Base-by-base conservation (phyloP, 1,140 invertebrate species). In the Popillia japonica region DNA sequence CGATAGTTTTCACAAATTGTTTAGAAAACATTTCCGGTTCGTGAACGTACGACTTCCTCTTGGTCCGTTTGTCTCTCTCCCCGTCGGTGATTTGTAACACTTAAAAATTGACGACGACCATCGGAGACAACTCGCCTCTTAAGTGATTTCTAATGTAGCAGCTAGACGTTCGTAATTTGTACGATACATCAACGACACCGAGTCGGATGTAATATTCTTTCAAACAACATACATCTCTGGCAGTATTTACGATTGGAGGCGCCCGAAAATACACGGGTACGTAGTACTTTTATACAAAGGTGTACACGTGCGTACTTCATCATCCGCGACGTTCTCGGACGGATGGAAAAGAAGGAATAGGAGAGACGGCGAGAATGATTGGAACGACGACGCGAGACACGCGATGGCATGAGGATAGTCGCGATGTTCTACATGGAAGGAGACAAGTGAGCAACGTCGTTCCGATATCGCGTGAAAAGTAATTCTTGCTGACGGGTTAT, bases 181-280 rank as follows among this genome's bases (percentile, higher is more conserved):
- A 68, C 61, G 61, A 68, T 68, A 68, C 61, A 68, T 68, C 61
- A 68, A 68, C 61, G 61, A 68, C 61, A 68, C 8, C 61, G 61
- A 17, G 61, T 68, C 61, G 17, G 61, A 68, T 22, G 22, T 68
- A 68, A 68, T 68, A 68, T 68, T 68, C 61, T 68, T 68, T 68
- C 61, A 68, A 68, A 68, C 61, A 68, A 68, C 61, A 68, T 68
- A 17, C 61, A 68, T 68, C 61, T 68, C 61, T 17, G 22, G 61
- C 61, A 10, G 61, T 68, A 27, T 68, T 68, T 68, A 68, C 61
- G 61, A 68, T 22, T 17, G 17, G 22, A 7, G 17, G 61, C 61
- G 8, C 61, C 61, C 61, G 61, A 27, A 34, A 23, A 27, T 68
- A 68, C 61, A 34, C 22, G 61, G 22, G 23, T 34, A 34, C 27